Percentiles rank a stretch among this genome's conserved stretches.
These are phyloP conservation scores for Nesogale talazaci DNA, from an alignment of 2,113 vertebrate species.

Conservation along the genomic window DNA sequence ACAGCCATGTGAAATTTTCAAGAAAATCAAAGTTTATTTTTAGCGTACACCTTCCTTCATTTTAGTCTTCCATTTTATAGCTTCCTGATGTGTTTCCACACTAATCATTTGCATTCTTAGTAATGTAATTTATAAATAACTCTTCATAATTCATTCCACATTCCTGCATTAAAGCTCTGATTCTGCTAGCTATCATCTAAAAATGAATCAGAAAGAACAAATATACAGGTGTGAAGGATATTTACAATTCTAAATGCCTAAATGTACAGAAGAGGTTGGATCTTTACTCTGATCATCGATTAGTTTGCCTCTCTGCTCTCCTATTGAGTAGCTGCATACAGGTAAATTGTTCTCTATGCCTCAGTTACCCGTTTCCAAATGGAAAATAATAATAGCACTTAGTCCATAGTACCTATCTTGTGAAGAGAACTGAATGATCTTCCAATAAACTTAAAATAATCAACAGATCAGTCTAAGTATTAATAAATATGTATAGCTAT, in stretches of 20 bases:
- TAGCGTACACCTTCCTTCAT: background rate
- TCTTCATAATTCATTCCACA: background rate
- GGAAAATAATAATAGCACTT: no score
- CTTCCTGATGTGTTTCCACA: background rate
- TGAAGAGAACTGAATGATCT: no score
- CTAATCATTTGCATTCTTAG: background rate
- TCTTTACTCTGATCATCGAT: background rate
- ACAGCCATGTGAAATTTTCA: background rate
- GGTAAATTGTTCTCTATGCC: no score
- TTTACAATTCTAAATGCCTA: background rate
- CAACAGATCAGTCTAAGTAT: no score
- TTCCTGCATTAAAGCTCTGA: background rate
- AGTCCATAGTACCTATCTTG: no score
- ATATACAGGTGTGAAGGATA: background rate
- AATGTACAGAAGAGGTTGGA: background rate
- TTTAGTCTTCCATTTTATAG: background rate
- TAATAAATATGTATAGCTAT: no score
- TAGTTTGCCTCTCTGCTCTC: background rate
- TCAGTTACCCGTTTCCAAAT: no score
- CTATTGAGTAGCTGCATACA: background rate
- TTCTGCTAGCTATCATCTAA: background rate
- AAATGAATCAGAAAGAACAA: background rate
- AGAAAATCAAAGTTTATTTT: background rate
- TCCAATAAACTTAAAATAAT: no score
- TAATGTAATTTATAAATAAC: background rate